A percentile compares a stretch with the other conserved stretches of the same genome.
Evolutionary conservation across 1,140 invertebrate species (phyloP).

Genomic region (Galendromus occidentalis): DNA sequence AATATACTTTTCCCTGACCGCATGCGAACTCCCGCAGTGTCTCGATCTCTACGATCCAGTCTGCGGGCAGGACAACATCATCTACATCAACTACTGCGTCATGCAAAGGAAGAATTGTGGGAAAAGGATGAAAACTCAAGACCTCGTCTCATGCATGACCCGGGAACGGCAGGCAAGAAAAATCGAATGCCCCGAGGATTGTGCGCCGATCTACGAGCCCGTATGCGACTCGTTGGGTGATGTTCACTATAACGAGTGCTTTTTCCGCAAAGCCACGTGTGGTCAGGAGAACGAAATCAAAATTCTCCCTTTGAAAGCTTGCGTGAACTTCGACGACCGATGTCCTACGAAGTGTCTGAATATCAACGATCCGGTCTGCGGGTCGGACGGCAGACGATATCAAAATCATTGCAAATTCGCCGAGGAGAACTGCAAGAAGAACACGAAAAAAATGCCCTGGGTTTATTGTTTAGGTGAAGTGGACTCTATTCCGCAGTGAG

Average conservation of each 20-base stretch:
- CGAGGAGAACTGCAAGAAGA: neutral
- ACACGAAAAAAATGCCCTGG: conserved; percentile 8
- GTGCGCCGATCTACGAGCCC: conserved; percentile 4
- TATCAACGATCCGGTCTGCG: conserved; percentile 18
- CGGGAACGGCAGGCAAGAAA: neutral
- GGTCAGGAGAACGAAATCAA: neutral
- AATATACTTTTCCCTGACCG: too few species aligned
- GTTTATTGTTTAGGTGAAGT: neutral
- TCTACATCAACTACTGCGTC: conserved; percentile 7
- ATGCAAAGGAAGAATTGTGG: conserved; percentile 7
- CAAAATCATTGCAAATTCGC: conserved; percentile 19
- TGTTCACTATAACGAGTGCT: neutral
- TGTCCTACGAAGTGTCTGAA: neutral
- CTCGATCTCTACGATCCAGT: conserved; percentile 1
- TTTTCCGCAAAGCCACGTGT: neutral
- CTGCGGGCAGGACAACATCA: neutral
- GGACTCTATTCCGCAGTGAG: neutral
- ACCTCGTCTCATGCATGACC: neutral
- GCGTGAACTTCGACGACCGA: neutral
- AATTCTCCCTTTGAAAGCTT: neutral
- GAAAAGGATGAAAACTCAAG: neutral
- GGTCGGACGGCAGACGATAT: conserved; percentile 20
- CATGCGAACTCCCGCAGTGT: neutral
- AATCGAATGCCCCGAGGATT: neutral
- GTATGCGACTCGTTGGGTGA: conserved; percentile 1